Conservation (phyloP, 1,140 invertebrate species). For the Propsilocerus akamusi region DNA sequence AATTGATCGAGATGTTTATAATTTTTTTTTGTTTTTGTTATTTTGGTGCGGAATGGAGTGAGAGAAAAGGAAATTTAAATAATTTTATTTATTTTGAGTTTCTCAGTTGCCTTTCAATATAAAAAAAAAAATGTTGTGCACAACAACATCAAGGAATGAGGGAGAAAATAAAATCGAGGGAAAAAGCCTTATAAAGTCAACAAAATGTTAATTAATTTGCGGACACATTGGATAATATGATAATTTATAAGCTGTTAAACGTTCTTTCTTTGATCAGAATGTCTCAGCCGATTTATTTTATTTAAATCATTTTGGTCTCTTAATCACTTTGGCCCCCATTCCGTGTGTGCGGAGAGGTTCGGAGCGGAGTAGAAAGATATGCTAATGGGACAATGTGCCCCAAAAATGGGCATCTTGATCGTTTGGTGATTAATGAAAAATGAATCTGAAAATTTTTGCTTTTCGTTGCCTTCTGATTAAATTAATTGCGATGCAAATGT, state of each 20-base stretch:
- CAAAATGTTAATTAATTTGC: slow-evolving; percentile 4
- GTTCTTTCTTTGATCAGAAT: slow-evolving; percentile 3
- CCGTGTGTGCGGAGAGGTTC: background rate
- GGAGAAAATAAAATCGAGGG: no score
- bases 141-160: no score
- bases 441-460: background rate
- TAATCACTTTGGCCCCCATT: background rate
- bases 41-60: no score
- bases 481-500: no score
- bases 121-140: no score
- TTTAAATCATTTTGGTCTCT: background rate
- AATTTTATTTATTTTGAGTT: no score
- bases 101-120: no score
- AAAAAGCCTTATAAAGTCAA: no score
- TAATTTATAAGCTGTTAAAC: slow-evolving; percentile 2
- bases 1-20: no score
- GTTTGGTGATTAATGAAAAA: slow-evolving; percentile 2
- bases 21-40: no score
- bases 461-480: background rate
- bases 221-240: slow-evolving; percentile 2
- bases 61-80: no score
- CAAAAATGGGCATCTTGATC: background rate
- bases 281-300: background rate
- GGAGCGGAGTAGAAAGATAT: background rate
- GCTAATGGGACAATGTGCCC: background rate